Percentiles rank a stretch among this genome's conserved stretches.
Conservation (phyloP, 2,888 invertebrate genomes). For the Philopedon plagiatum region DNA sequence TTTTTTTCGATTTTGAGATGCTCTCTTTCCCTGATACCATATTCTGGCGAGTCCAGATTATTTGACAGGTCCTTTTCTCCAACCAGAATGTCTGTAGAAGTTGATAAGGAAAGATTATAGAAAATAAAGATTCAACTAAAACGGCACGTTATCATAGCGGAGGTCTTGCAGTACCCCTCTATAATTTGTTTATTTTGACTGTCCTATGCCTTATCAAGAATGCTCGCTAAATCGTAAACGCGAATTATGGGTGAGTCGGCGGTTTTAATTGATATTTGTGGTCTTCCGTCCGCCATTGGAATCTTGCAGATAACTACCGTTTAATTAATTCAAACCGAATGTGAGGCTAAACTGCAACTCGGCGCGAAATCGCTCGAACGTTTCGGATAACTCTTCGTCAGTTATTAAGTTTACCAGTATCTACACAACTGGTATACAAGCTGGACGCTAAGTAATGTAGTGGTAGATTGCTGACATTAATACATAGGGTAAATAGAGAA, state of each 20-base stretch:
- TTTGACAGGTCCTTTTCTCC: too few relatives aligned
- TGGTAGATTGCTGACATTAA: too few relatives aligned
- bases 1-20: too few relatives aligned
- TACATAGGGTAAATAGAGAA: too few relatives aligned
- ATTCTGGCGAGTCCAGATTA: too few relatives aligned
- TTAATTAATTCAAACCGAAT: constrained; percentile 57
- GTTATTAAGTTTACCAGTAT: not conserved
- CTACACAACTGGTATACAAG: too few relatives aligned
- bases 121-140: too few relatives aligned
- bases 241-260: constrained; percentile 66
- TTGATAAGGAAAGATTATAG: too few relatives aligned
- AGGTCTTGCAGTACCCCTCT: not conserved
- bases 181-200: not conserved
- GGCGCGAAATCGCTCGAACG: not conserved
- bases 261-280: constrained; percentile 70
- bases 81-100: not conserved
- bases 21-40: too few relatives aligned
- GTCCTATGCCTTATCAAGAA: constrained; percentile 17
- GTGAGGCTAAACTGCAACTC: not conserved
- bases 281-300: constrained; percentile 67
- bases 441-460: too few relatives aligned
- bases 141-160: not conserved
- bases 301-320: constrained; percentile 69
- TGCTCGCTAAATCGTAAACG: constrained; percentile 62
- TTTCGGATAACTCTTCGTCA: not conserved